A percentile compares a stretch with the other conserved stretches of the same genome.
Conservation (phyloP, 2,888 invertebrate genomes). For the Hedya salicella region DNA sequence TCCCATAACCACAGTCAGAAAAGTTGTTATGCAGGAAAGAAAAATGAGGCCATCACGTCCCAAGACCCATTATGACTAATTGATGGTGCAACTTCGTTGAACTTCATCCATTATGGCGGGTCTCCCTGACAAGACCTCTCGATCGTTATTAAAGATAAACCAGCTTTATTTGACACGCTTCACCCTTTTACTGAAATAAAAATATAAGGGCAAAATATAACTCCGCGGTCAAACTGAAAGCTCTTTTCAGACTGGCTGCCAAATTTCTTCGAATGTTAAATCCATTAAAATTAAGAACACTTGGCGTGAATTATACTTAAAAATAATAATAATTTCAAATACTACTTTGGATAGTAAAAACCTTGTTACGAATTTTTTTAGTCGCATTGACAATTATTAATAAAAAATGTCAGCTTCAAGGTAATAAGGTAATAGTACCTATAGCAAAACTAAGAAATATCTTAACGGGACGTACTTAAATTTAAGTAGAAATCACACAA, state of each 20-base stretch:
- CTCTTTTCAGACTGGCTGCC: conserved; percentile 8
- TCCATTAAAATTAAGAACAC: conserved; percentile 41
- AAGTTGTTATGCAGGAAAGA: conserved; percentile 39
- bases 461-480: too few relatives aligned
- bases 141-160: conserved; percentile 43
- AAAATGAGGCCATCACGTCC: conserved; percentile 44
- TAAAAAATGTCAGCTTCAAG: too few relatives aligned
- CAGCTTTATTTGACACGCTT: conserved; percentile 40
- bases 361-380: too few relatives aligned
- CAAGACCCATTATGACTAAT: conserved; percentile 68
- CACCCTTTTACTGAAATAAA: conserved; percentile 30
- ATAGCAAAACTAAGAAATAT: too few relatives aligned
- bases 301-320: conserved; percentile 33
- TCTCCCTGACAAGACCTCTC: conserved; percentile 42
- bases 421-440: too few relatives aligned
- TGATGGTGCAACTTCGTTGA: conserved; percentile 60
- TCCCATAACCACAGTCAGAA: conserved; percentile 7
- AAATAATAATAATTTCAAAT: too few relatives aligned
- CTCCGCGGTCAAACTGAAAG: background rate
- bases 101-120: conserved; percentile 41
- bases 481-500: too few relatives aligned
- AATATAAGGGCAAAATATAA: background rate
- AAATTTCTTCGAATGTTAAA: conserved; percentile 23
- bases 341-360: too few relatives aligned
- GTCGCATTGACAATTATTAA: too few relatives aligned